Evolutionary conservation across 1,140 invertebrate genomes (phyloP), one percentile per base, ranked within the genome.

Genomic region (Babylonia areolata): DNA sequence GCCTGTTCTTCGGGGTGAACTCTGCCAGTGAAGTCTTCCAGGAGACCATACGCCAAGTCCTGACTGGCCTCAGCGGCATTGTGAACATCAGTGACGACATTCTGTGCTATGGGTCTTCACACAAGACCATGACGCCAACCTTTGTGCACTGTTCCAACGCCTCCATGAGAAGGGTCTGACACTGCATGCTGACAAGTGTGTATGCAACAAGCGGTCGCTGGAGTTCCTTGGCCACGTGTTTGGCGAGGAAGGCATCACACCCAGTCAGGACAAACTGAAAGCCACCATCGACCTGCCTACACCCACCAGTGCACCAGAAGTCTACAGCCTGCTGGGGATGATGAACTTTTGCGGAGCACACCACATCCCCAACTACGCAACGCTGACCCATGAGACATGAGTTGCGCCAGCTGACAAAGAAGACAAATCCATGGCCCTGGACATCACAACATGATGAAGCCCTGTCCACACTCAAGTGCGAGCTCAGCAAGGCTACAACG

Each of bases 11-110:
- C 84, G 90, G 90, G n/a, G 82, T 91, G 20, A 80, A 83, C 37
- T 82, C 80, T 3, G 89, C 88, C 20, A 46, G 89, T 1, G 87
- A 92, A 80, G 86, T 89, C 51, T 91, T 91, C 81, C 89, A 89
- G 80, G 51, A 87, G 35, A 73, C 64, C 28, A 79, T 89, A 0
- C 42, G 81, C n/a, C 82, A 73, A 23, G 79, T 84, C 17, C 81
- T 90, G 3, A n/a, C 17, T 17, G 85, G 82, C 28, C 84, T 90
- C 15, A 51, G 31, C 0, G 87, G 87, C n/a, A 82, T 85, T 0
- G n/a, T n/a, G n/a, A n/a, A n/a, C n/a, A n/a, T n/a, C n/a, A 87
- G 87, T 2, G 91, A 91, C 64, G 89, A 92, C 58, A 91, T 90
- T 54, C 46, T 91, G 3, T 77, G 90, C 28, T 86, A 64, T 81